Conservation (phyloP, 2,797 vertebrate genomes). For the Perdix hodgsoniae region DNA sequence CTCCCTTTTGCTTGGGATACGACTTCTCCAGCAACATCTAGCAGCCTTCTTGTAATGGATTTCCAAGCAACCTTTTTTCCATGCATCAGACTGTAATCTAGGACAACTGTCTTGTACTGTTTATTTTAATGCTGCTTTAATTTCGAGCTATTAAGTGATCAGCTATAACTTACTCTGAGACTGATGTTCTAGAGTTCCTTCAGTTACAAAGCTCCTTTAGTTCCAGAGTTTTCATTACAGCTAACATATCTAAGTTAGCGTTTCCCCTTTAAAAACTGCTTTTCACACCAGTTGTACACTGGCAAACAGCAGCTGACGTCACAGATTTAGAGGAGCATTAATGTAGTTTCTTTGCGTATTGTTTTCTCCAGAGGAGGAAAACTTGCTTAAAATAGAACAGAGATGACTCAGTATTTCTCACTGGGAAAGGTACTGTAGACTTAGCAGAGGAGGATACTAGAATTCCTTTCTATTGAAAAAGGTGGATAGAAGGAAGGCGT, state of each 20-base stretch:
- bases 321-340: neutral
- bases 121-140: neutral
- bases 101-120: neutral
- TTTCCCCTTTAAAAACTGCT: neutral
- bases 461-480: neutral
- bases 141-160: neutral
- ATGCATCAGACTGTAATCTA: neutral
- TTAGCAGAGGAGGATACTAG: neutral
- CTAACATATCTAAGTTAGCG: neutral
- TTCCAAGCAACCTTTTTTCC: neutral
- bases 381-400: neutral
- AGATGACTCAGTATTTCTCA: neutral
- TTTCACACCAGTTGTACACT: neutral
- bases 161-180: neutral
- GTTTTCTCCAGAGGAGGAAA: neutral
- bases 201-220: neutral
- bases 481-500: neutral
- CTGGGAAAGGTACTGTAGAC: neutral
- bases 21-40: neutral
- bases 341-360: neutral
- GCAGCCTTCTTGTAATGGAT: neutral
- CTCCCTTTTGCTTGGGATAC: neutral
- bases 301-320: neutral
- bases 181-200: no score
- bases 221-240: neutral